Evolutionary conservation across 2,797 vertebrate species (phyloP), one percentile per base, ranked within the genome.

Genomic region (Atherinosoma microstoma): DNA sequence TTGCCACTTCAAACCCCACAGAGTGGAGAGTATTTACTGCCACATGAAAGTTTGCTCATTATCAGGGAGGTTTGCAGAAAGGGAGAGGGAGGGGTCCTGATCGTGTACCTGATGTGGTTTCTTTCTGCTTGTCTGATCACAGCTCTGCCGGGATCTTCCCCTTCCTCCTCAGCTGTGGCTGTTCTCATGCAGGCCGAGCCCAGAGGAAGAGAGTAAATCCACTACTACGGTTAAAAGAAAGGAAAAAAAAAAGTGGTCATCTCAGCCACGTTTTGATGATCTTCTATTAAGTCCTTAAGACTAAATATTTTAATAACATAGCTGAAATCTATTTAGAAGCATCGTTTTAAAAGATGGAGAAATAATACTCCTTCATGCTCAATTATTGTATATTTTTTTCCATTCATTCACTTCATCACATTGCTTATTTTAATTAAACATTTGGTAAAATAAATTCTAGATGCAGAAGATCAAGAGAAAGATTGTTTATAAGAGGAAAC

Each of bases 91-190:
- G 84, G 87, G 83, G 84, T 57, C 79, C 86, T 84, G 90, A 92
- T 90, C 84, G 82, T 88, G 88, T 90, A 91, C 91, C 91, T 94
- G 89, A 92, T 95, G 91, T 87, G 85, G 79, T 89, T 83, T 83
- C 76, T 85, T 86, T 89, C 86, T 88, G 87, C 86, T 85, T 86
- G 85, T 89, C 87, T 89, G 89, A 91, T 92, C 86, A 87, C 88
- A 91, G 87, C 78, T 78, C 80, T 73, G 76, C 84, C 85, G 70
- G 82, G 80, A 78, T 83, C 79, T 70, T 75, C 76, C 83, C 78
- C 73, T 56, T 79, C 57, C 67, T 67, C 58, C 51, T 49, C 67
- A 67, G 58, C 59, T 18, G 12, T n/a, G 59, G 69, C 73, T 79
- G 78, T 81, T 81, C 51, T 71, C 45, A 70, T 56, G 38, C 75